Percentiles rank a stretch among this genome's conserved stretches.
These are phyloP conservation scores for Oscheius sp. DNA, from an alignment of 2,888 invertebrate genomes.

Conservation along the genomic window DNA sequence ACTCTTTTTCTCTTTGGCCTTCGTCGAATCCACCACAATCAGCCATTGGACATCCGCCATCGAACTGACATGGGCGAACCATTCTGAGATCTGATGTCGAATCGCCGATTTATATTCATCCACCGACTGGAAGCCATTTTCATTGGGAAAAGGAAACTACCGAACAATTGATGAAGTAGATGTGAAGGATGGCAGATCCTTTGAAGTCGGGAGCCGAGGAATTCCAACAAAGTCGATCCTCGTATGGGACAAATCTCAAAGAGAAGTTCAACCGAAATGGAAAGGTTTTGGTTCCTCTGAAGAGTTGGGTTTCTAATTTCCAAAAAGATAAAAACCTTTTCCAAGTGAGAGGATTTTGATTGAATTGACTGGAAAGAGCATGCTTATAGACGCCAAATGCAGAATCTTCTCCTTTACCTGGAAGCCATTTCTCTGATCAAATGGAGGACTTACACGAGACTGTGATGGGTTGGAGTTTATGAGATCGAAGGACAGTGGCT, in stretches of 20 bases:
- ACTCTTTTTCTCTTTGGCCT: slow-evolving; percentile 63
- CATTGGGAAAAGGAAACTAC: slow-evolving; percentile 30
- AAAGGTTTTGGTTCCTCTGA: slow-evolving; percentile 50
- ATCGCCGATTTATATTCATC: slow-evolving; percentile 65
- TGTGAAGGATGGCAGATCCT: slow-evolving; percentile 58
- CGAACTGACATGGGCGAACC: slow-evolving; percentile 60
- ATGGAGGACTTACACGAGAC: slow-evolving; percentile 25
- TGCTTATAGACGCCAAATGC: slow-evolving; percentile 49
- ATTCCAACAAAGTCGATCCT: slow-evolving; percentile 50
- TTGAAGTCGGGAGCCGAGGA: slow-evolving; percentile 38
- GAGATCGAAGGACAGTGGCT: slow-evolving; percentile 23
- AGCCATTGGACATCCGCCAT: slow-evolving; percentile 62
- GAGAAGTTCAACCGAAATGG: slow-evolving; percentile 51
- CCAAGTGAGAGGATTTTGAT: slow-evolving; percentile 46
- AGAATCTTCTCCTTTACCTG: slow-evolving; percentile 49
- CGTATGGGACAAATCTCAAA: slow-evolving; percentile 56
- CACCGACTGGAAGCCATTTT: slow-evolving; percentile 50
- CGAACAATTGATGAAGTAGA: slow-evolving; percentile 60
- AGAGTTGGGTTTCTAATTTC: slow-evolving; percentile 15
- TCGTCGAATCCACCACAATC: slow-evolving; percentile 63
- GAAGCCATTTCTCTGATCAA: not conserved
- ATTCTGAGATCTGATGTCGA: slow-evolving; percentile 64
- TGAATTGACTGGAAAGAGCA: slow-evolving; percentile 47
- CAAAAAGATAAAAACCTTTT: slow-evolving; percentile 33
- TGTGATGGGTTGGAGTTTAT: slow-evolving; percentile 1